Evolutionary conservation across 2,888 invertebrate species (phyloP).

Genomic region (Oscheius sp.): DNA sequence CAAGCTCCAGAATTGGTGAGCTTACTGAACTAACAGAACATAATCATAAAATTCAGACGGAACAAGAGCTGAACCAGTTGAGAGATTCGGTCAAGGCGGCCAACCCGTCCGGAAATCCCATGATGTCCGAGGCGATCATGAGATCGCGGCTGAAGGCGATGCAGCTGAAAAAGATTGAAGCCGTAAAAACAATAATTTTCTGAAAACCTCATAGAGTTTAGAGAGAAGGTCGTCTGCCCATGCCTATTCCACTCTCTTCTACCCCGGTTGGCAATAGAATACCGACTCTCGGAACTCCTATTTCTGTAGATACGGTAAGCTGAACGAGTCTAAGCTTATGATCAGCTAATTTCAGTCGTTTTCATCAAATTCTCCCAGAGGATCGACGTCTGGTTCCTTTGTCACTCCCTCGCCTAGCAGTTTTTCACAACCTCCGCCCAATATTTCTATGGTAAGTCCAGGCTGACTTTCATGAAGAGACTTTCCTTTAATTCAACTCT

Average conservation of each 20-base stretch:
- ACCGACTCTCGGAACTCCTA: constrained; percentile 8
- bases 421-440: not conserved
- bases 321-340: not conserved
- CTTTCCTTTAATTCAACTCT: no score
- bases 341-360: constrained; percentile 3
- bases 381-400: not conserved
- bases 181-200: not conserved
- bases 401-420: not conserved
- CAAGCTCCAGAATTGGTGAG: constrained; percentile 4
- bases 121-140: constrained; percentile 35
- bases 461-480: no score
- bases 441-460: not conserved
- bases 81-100: constrained; percentile 18
- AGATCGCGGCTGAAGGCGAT: constrained; percentile 29
- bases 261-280: constrained; percentile 13
- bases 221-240: no score
- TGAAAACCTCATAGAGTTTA: no score
- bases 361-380: not conserved
- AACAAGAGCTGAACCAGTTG: constrained; percentile 29
- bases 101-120: constrained; percentile 22
- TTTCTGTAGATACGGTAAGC: constrained; percentile 9
- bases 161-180: constrained; percentile 33
- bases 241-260: not conserved
- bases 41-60: constrained; percentile 10
- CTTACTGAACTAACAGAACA: not conserved